These are phyloP conservation scores for Anthopleura sola DNA, from an alignment of 64 coral and sea anemone species.

Conservation along the genomic window DNA sequence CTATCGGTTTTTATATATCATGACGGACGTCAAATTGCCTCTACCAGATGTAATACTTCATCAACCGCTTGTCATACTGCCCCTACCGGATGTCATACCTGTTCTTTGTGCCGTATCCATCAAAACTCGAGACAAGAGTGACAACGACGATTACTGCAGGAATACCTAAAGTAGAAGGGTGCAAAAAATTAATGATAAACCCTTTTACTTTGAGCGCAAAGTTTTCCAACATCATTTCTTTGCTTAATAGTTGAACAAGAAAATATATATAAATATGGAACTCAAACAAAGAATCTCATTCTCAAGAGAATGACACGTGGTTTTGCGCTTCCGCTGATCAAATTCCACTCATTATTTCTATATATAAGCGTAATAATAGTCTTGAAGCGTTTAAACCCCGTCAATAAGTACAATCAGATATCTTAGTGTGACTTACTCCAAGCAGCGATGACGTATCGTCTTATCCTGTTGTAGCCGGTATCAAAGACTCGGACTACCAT, in stretches of 20 bases:
- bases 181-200: too few relatives aligned
- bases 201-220: background rate
- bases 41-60: background rate
- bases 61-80: background rate
- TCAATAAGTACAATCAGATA: too few relatives aligned
- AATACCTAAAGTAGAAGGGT: slow-evolving; percentile 46
- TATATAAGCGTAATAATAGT: too few relatives aligned
- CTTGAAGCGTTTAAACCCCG: too few relatives aligned
- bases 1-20: too few relatives aligned
- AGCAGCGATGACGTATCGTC: slow-evolving; percentile 64
- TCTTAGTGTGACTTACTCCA: slow-evolving; percentile 60
- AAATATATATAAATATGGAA: too few relatives aligned
- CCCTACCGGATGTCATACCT: slow-evolving; percentile 31
- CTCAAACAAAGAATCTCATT: too few relatives aligned
- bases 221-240: too few relatives aligned
- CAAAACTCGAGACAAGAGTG: slow-evolving; percentile 81
- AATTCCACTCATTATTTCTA: too few relatives aligned
- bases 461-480: slow-evolving; percentile 73
- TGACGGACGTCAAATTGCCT: background rate
- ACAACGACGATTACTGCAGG: slow-evolving; percentile 78
- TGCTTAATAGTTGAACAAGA: too few relatives aligned
- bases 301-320: too few relatives aligned
- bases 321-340: too few relatives aligned
- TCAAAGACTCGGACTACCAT: slow-evolving; percentile 91
- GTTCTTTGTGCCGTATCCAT: slow-evolving; percentile 73